Evolutionary conservation across 2,113 vertebrate species (phyloP), one percentile per base, ranked within the genome.

Genomic region (Symphodus melops): DNA sequence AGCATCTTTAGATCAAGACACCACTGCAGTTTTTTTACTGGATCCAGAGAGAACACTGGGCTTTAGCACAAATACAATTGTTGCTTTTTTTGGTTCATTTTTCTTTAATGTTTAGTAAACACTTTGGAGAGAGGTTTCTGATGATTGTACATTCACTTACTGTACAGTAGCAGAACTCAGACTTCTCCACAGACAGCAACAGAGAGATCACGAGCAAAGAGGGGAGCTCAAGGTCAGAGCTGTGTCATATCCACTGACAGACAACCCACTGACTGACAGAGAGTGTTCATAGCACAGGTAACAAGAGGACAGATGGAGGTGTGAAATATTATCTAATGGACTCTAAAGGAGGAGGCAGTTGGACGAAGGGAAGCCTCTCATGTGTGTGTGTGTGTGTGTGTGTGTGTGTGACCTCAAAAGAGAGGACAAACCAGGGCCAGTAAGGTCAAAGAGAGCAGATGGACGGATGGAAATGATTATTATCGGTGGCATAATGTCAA

Each of bases 241-340:
- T 2, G 42, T 68, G 79, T 81, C 79, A 76, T 81, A 83, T 77
- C 75, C 79, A 71, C 81, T 75, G 80, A 79, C 75, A 8, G 41
- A 42, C 57, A n/a, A 20, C 59, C 68, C 8, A 33, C 64, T 76
- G 56, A 82, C 76, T 77, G 85, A 88, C 77, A 73, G 79, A 55
- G 52, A 57, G 84, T 19, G 62, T 77, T 82, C 64, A 87, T 70
- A 71, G 79, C 7, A 41, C 62, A 42, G 74, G 91, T 91, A 92
- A 94, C 36, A 17, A 58, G 82, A 89, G 73, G 72, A 57, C 61
- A 72, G 85, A 62, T 66, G 62, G 57, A 89, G 72, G 87, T 88
- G 86, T 88, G 91, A 91, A 93, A 92, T 79, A 84, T 80, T 85
- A 94, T 85, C 86, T 86, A 74, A 82, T 66, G 61, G 52, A 55